phyloP scores from a whole-genome alignment of 2,888 invertebrate genomes.

The Drosophila cognata region DNA sequence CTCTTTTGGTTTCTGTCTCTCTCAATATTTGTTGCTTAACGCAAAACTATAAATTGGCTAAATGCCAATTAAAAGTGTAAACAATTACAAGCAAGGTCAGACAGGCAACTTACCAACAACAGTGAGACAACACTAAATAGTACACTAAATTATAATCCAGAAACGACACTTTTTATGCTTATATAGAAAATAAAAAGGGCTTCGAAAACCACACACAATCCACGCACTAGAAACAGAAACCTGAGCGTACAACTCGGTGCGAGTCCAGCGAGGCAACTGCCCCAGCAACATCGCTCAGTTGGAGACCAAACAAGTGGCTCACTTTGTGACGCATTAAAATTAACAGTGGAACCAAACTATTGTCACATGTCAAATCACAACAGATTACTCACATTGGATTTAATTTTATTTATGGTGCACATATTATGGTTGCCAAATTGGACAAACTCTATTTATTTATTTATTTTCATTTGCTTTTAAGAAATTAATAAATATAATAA shows the following conservation, averaged over 20 bases:
- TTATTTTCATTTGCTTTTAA: not conserved
- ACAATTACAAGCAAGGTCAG: constrained; percentile 12
- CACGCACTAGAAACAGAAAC: constrained; percentile 56
- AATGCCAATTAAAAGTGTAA: constrained; percentile 11
- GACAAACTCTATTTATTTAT: not conserved
- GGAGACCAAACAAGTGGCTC: constrained; percentile 57
- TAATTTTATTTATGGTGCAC: not conserved
- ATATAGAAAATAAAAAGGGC: not conserved
- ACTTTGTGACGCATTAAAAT: constrained; percentile 34
- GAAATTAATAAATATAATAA: not conserved
- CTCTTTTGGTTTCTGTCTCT: constrained; percentile 3
- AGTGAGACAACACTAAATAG: constrained; percentile 3
- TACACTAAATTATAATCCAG: constrained; percentile 11
- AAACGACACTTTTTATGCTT: constrained; percentile 7
- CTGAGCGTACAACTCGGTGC: constrained; percentile 67
- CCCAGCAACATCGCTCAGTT: constrained; percentile 51
- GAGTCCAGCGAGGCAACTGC: constrained; percentile 74
- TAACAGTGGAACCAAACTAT: constrained; percentile 44
- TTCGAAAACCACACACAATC: constrained; percentile 17
- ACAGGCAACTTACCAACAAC: constrained; percentile 41
- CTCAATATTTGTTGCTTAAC: constrained; percentile 3
- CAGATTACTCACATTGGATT: not conserved
- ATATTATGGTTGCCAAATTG: not conserved
- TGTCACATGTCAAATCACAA: not conserved
- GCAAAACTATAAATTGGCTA: not conserved